Percentiles rank a stretch among this genome's conserved stretches.
Conservation (phyloP, 2,797 vertebrate species). For the Mormyrus proboscirostris region DNA sequence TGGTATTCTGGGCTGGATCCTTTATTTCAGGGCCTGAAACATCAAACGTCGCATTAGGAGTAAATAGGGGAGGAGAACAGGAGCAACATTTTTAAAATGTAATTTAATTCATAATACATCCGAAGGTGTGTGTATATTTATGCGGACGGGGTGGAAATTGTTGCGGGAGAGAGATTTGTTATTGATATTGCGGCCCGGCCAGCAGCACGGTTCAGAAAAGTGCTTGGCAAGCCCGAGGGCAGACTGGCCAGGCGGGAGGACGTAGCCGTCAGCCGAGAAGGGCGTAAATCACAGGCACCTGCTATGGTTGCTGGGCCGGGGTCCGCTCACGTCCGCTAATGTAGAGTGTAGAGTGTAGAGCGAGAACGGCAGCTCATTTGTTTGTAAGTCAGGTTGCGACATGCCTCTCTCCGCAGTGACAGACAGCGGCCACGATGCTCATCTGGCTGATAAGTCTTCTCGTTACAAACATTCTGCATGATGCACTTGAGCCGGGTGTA, state of each 20-base stretch:
- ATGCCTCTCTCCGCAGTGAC: neutral
- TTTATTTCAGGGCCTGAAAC: neutral
- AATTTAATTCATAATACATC: slow-evolving; percentile 26
- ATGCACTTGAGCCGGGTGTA: neutral
- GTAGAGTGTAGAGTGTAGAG: neutral
- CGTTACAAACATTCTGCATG: neutral
- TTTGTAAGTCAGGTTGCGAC: neutral
- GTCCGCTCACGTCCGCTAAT: too few relatives aligned
- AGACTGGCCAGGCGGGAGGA: neutral
- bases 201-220: neutral
- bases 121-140: slow-evolving; percentile 11
- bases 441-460: neutral
- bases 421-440: neutral
- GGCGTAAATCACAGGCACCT: neutral
- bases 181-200: neutral
- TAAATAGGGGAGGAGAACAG: neutral
- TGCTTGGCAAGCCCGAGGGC: slow-evolving; percentile 7
- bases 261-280: neutral
- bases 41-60: slow-evolving; percentile 9
- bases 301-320: neutral
- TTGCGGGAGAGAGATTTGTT: neutral
- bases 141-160: slow-evolving; percentile 15
- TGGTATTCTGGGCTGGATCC: slow-evolving; percentile 3
- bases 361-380: neutral
- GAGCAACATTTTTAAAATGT: slow-evolving; percentile 21